Conservation (phyloP, 1,140 invertebrate species). For the Sminthurinus signatus region DNA sequence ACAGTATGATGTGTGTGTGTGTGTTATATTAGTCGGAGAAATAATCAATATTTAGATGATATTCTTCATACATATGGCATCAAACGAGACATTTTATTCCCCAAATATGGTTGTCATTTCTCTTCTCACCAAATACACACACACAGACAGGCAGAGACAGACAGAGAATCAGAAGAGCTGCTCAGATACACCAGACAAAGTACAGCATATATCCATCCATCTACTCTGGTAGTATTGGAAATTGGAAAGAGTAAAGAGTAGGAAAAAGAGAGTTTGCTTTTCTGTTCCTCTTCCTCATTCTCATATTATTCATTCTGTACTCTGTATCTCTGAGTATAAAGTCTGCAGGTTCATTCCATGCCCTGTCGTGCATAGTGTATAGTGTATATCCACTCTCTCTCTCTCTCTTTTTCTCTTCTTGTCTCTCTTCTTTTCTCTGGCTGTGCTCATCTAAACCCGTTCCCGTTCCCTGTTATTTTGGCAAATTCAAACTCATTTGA, state of each 20-base stretch:
- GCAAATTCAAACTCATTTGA: conserved; percentile 28
- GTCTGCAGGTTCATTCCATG: neutral
- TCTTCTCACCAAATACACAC: conserved; percentile 17
- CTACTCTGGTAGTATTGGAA: too few species aligned
- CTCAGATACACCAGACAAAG: neutral
- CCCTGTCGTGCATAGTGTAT: too few species aligned
- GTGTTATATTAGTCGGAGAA: conserved; percentile 27
- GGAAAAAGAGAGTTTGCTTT: too few species aligned
- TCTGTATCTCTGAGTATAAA: neutral
- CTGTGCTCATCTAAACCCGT: neutral
- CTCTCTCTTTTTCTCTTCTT: too few species aligned
- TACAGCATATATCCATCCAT: conserved; percentile 2
- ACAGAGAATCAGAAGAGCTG: neutral
- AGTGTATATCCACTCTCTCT: neutral
- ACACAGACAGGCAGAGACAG: neutral
- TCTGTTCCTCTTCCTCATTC: neutral
- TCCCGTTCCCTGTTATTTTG: conserved; percentile 12
- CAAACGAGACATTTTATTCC: conserved; percentile 32
- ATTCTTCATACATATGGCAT: conserved; percentile 25
- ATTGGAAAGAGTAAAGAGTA: too few species aligned
- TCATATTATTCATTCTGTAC: neutral
- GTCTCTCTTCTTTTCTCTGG: too few species aligned
- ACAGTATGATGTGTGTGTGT: too few species aligned
- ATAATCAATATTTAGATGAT: conserved; percentile 40
- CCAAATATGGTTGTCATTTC: conserved; percentile 37